Base-by-base conservation (phyloP, 2,888 invertebrate species). In the Leptogaster cylindrica region DNA sequence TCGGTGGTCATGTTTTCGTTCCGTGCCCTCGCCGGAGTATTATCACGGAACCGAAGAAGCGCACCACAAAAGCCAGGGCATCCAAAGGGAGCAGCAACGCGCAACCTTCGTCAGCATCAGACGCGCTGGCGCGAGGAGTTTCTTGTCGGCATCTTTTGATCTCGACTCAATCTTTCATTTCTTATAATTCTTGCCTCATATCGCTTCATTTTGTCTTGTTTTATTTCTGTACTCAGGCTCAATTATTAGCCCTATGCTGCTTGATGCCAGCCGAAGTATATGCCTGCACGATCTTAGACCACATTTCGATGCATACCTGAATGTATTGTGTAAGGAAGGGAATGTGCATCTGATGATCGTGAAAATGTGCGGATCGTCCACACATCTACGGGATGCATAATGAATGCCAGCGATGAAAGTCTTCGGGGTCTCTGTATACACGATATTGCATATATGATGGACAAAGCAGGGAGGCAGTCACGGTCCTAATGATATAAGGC, bases 121-220 rank as follows among this genome's bases (percentile, higher is more conserved):
- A 70, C 70, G 65, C 10, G 61, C 46, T 68, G 70, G 68, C 68
- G 70, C 70, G 68, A 67, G 67, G 51, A 70, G 61, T 10, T 33
- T 50, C 20, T 16, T 28, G 67, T 36, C 70, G 70, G 70, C 64
- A 14, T 44, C 64, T 48, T 66, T 69, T 69, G 70, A 70, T 70
- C 68, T 70, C 50, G 51, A 65, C 65, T 25, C 50, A 65, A 58
- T 69, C 64, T 70, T 67, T 64, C 64, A 31, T 33, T 44, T 64
- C 64, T 64, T 64, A 46, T 48, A 44, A 48, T 64, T 64, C 64
- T 33, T 64, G 48, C 48, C 23, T 64, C 16, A 64, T 48, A 48
- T 48, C 48, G 23, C 48, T 64, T 64, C 20, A 41, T 65, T 41
- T 63, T 3, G 46, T 41, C 12, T 69, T 63, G 23, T 63, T 66